Percentiles rank a stretch among this genome's conserved stretches.
Conservation (phyloP, 2,113 vertebrate species). For the Engraulis encrasicolus region DNA sequence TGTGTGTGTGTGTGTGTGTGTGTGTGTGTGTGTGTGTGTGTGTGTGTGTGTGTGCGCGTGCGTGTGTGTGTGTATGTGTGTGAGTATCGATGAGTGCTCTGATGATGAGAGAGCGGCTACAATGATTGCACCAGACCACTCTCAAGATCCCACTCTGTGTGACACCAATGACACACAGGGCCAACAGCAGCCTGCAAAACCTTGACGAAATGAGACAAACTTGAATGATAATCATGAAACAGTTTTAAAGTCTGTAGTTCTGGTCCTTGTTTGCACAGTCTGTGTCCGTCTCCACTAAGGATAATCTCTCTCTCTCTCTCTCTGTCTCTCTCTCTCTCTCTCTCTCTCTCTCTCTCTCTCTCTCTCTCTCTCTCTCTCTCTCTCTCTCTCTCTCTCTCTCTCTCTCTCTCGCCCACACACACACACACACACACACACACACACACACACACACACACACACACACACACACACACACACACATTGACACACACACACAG, state of each 20-base stretch:
- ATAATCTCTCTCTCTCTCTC: slow-evolving; percentile 38
- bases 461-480: no score
- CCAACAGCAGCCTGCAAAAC: neutral
- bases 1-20: neutral
- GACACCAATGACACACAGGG: neutral
- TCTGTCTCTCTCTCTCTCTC: no score
- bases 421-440: slow-evolving; percentile 18
- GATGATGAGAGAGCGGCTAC: neutral
- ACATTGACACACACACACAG: no score
- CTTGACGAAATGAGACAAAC: neutral
- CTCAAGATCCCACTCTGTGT: neutral
- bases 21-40: neutral
- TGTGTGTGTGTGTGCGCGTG: neutral
- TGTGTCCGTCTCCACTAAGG: slow-evolving; percentile 12
- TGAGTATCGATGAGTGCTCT: neutral
- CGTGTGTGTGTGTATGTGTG: neutral
- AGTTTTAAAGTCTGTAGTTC: neutral
- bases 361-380: slow-evolving; percentile 7
- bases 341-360: no score
- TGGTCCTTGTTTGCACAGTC: neutral
- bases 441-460: no score
- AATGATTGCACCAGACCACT: neutral
- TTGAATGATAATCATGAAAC: neutral
- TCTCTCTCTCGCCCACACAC: no score
- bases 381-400: slow-evolving; percentile 13